Evolutionary conservation across 2,113 vertebrate genomes (phyloP).

Genomic region (Daphoenositta chrysoptera): DNA sequence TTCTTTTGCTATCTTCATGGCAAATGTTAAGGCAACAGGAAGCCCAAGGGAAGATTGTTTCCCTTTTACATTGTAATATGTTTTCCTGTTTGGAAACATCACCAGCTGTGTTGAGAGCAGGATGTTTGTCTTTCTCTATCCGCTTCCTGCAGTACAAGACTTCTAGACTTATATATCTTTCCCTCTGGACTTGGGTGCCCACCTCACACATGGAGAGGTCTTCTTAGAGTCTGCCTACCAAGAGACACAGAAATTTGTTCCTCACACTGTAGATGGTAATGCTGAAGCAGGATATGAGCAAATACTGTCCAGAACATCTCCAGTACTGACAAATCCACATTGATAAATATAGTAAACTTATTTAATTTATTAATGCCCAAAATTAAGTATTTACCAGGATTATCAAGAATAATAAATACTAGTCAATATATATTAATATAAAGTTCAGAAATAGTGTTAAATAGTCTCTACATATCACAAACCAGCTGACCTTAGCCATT

Average conservation of each 20-base stretch:
- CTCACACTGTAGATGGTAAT: not conserved
- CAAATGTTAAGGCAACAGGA: not conserved
- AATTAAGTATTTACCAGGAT: not conserved
- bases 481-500: not conserved
- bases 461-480: not conserved
- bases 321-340: not conserved
- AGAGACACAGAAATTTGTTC: not conserved
- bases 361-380: not conserved
- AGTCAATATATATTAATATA: not conserved
- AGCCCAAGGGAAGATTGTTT: not conserved
- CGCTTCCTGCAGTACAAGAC: not conserved
- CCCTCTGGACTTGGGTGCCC: not conserved
- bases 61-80: not conserved
- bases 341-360: not conserved
- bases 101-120: not conserved
- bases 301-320: not conserved
- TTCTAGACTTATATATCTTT: not conserved
- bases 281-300: not conserved
- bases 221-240: not conserved
- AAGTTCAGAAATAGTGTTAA: not conserved
- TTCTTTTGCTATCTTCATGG: not conserved
- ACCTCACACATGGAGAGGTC: not conserved
- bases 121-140: not conserved
- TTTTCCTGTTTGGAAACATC: slow-evolving; percentile 5
- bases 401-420: not conserved